Base-by-base conservation (phyloP, 2,797 vertebrate genomes). In the Alectoris magna region DNA sequence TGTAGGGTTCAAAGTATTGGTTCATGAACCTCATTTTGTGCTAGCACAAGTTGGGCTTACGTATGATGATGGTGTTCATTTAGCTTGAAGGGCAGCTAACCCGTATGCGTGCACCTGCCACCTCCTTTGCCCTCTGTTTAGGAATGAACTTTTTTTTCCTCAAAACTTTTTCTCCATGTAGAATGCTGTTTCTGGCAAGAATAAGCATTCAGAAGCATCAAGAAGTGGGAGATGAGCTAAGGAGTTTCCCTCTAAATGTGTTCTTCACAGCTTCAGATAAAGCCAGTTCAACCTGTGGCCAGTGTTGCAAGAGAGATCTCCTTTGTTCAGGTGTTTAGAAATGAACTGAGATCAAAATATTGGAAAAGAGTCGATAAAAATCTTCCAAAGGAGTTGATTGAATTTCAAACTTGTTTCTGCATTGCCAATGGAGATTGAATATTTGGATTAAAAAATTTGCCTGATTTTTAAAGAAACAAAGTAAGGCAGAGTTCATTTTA, bases 291-390 rank as follows among this genome's bases (percentile, higher is more conserved):
- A 11, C 27, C n/a, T 11, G 13, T 63, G 62, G 3, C 24, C 26
- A 1, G 24, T 7, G 4, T 43, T 43, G 22, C 4, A 41, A 0
- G 3, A 63, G 39, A 66, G 67, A 59, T 11, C 5, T 22, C 21
- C 27, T 55, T 70, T 55, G 27, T 26, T 70, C 39, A 39, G 41
- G 41, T n/a, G 21, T 22, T 34, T 34, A 34, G 56, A 22, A 58
- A 41, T 17, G 0, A 60, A 22, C 14, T 34, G 17, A n/a, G 19
- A 53, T 56, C 1, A 76, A 70, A 82, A 41, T 4, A 11, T 7
- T 15, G 19, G 29, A 36, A 78, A 81, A 49, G 3, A 60, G 24
- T 55, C 34, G 41, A 22, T 58, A 38, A 62, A 56, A 58, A 10
- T 34, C 16, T 67, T 84, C 8, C 15, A 66, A 46, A 72, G 15